Percentiles rank a stretch among this genome's conserved stretches.
Evolutionary conservation across 2,888 invertebrate species (phyloP).

Genomic region (Rhagium mordax): DNA sequence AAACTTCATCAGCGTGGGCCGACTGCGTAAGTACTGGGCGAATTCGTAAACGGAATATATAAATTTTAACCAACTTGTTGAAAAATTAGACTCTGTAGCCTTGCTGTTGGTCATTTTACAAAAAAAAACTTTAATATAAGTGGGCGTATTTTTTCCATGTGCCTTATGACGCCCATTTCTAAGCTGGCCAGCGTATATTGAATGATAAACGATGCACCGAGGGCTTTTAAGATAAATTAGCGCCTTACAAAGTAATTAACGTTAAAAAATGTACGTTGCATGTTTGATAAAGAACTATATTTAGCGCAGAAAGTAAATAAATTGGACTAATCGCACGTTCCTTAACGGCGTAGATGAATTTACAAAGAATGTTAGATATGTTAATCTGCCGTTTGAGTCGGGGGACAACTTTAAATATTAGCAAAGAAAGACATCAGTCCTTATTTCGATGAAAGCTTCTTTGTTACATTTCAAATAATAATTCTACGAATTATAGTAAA

Average conservation of each 20-base stretch:
- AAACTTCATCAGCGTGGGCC: constrained; percentile 1
- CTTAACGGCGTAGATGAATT: background rate
- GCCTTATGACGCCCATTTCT: too few relatives aligned
- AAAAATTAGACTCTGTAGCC: constrained; percentile 16
- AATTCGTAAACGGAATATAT: constrained; percentile 18
- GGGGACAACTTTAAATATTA: background rate
- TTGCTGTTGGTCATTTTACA: background rate
- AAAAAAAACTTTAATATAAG: too few relatives aligned
- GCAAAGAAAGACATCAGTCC: background rate
- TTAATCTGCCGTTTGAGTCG: background rate
- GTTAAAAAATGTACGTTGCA: background rate
- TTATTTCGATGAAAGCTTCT: background rate
- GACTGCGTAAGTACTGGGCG: background rate
- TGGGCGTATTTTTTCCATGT: too few relatives aligned
- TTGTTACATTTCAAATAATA: background rate
- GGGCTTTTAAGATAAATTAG: background rate
- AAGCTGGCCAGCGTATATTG: background rate
- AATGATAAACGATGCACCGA: background rate
- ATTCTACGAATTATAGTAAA: background rate
- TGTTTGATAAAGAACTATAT: constrained; percentile 19
- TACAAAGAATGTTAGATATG: background rate
- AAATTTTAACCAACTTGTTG: constrained; percentile 16
- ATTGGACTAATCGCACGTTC: background rate
- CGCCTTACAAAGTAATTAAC: background rate
- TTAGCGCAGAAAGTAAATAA: constrained; percentile 11